Evolutionary conservation across 1,140 invertebrate genomes (phyloP).

Genomic region (Cephus cinctus): DNA sequence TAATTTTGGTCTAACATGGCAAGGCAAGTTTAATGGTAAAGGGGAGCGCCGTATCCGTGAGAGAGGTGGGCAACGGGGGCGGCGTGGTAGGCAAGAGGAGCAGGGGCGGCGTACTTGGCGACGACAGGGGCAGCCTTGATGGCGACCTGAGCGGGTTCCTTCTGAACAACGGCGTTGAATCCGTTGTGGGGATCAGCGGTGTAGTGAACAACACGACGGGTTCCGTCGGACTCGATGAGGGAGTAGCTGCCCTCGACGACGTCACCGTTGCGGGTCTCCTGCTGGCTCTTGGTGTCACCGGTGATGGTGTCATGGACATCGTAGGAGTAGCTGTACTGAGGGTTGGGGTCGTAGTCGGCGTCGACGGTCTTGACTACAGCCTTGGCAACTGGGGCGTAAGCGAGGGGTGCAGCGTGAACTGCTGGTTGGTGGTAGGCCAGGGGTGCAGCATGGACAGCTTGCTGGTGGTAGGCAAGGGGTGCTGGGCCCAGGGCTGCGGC

Average conservation of each 20-base stretch:
- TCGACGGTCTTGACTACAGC: constrained; percentile 30
- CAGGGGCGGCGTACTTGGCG: constrained; percentile 10
- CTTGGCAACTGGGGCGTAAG: constrained; percentile 1
- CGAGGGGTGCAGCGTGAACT: neutral
- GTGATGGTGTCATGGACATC: constrained; percentile 58
- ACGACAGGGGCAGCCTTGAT: constrained; percentile 24
- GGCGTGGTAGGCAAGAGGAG: constrained; percentile 5
- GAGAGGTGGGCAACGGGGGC: constrained; percentile 4
- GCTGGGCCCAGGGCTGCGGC: neutral
- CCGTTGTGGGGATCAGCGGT: constrained; percentile 39
- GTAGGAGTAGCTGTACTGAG: constrained; percentile 58
- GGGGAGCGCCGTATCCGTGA: neutral
- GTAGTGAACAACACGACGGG: constrained; percentile 34
- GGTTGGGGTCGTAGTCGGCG: constrained; percentile 43
- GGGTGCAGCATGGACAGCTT: too few species aligned
- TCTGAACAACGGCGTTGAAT: constrained; percentile 41
- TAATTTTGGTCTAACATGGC: constrained; percentile 6
- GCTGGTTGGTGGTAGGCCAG: too few species aligned
- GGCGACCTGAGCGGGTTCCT: constrained; percentile 25
- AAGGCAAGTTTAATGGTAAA: constrained; percentile 2
- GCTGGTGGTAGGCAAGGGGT: too few species aligned
- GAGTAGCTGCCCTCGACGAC: constrained; percentile 48
- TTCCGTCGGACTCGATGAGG: constrained; percentile 37
- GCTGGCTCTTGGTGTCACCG: constrained; percentile 63
- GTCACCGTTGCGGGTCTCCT: constrained; percentile 62